A percentile compares a stretch with the other conserved stretches of the same genome.
Evolutionary conservation across 2,888 invertebrate species (phyloP).

Genomic region (Litoditis marina): DNA sequence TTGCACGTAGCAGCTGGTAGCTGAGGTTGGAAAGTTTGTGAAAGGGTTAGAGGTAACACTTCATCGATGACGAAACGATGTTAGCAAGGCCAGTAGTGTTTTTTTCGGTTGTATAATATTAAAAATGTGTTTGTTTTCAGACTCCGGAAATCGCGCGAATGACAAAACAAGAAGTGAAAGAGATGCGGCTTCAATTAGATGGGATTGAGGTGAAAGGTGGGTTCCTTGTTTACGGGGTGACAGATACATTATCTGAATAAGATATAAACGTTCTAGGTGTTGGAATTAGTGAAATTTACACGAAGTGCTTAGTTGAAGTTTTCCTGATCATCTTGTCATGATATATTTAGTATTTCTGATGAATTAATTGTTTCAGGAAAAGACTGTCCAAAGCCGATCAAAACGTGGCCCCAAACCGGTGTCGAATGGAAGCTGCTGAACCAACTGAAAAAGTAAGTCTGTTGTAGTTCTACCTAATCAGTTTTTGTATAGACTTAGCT

Average conservation of each 20-base stretch:
- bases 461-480: slow-evolving; percentile 8
- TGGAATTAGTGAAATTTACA: no score
- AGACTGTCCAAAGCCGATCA: slow-evolving; percentile 88
- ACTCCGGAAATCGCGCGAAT: slow-evolving; percentile 86
- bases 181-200: slow-evolving; percentile 75
- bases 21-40: no score
- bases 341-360: no score
- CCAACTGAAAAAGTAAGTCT: slow-evolving; percentile 74
- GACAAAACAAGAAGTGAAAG: slow-evolving; percentile 73
- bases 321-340: no score
- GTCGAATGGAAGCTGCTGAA: slow-evolving; percentile 92
- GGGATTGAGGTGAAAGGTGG: slow-evolving; percentile 74
- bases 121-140: slow-evolving; percentile 62
- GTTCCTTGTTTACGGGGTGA: background rate
- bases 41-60: no score
- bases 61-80: no score
- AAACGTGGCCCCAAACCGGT: slow-evolving; percentile 96
- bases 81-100: no score
- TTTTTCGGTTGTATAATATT: background rate
- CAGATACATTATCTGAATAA: background rate
- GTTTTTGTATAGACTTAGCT: no score
- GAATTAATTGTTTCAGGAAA: slow-evolving; percentile 70
- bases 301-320: no score
- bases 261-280: no score
- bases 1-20: no score